Base-by-base conservation (phyloP, 2,113 vertebrate genomes). In the Eulemur macaco region DNA sequence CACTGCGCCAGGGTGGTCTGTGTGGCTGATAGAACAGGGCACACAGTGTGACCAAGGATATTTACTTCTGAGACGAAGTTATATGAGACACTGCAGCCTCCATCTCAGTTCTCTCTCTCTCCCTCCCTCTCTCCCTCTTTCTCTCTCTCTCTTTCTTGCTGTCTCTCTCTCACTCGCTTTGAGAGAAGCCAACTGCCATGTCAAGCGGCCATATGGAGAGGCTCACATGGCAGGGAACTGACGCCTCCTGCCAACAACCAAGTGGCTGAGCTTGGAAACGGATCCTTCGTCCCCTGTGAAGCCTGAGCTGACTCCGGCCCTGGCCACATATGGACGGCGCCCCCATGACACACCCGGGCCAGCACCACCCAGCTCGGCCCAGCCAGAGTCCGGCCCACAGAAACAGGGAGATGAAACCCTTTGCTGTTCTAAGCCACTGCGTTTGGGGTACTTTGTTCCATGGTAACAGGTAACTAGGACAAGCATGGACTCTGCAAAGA, bases 201-300 rank as follows among this genome's bases (percentile, higher is more conserved):
- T 93, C 93, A 81, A 39, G 89, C 85, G 47, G 89, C 90, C 95
- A 78, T 80, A 84, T 82, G 76, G 69, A 69, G 60, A 83, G 82
- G 63, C 60, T 78, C 34, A n/a, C 80, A 60, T 71, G 92, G 68
- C 8, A 34, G 73, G 68, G 89, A 92, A 60, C 15, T 3, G 34
- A 63, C 60, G 45, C 21, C 64, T 87, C 60, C 60, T 89, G 93
- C 96, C 95, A 87, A 83, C 93, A 45, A 58, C 69, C 39, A 90
- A 58, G 47, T 66, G 90, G 42, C 89, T 77, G 76, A 83, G 81
- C 76, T 66, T 73, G 68, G 63, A 82, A 93, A 74, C 34, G 1
- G 21, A 42, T 63, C 85, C 68, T 74, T 47, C 42, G 5, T 52
- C 81, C 64, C 68, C 86, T 29, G 15, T n/a, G n/a, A 42, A n/a